Evolutionary conservation across 1,140 invertebrate species (phyloP).

Genomic region (Drosophila setifemur): DNA sequence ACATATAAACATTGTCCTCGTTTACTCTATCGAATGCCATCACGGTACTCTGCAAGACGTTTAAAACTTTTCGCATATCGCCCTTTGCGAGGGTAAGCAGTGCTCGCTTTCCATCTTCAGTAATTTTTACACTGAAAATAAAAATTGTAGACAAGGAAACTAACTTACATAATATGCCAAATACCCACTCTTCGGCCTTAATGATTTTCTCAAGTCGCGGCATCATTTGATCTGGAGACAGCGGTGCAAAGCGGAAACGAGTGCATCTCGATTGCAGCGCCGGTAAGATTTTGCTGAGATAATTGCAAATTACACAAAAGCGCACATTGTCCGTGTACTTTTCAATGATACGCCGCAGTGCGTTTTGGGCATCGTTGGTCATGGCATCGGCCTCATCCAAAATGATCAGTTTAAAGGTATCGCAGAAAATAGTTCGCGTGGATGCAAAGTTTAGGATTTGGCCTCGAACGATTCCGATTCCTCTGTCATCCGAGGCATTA

Average conservation of each 20-base stretch:
- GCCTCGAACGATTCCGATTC: slow-evolving; percentile 97
- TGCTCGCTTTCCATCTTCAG: slow-evolving; percentile 95
- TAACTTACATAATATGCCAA: not conserved
- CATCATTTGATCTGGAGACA: slow-evolving; percentile 93
- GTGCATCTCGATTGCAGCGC: slow-evolving; percentile 99
- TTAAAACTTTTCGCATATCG: slow-evolving; percentile 99
- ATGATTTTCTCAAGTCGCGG: slow-evolving; percentile 95
- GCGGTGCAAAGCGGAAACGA: slow-evolving; percentile 97
- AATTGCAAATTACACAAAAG: slow-evolving; percentile 99
- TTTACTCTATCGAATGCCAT: slow-evolving; percentile 93
- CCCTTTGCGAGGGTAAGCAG: slow-evolving; percentile 94
- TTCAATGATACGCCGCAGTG: slow-evolving; percentile 98
- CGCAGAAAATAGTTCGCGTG: slow-evolving; percentile 97
- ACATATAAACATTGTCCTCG: slow-evolving; percentile 97
- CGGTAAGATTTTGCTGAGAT: slow-evolving; percentile 98
- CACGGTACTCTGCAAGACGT: slow-evolving; percentile 96
- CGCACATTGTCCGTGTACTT: slow-evolving; percentile 99
- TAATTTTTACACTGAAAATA: slow-evolving; percentile 89
- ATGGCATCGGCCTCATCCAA: slow-evolving; percentile 99
- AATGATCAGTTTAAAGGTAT: slow-evolving; percentile 97
- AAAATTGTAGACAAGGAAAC: not conserved
- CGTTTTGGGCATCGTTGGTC: slow-evolving; percentile 99
- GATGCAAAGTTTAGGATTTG: slow-evolving; percentile 99
- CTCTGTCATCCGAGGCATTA: slow-evolving; percentile 99
- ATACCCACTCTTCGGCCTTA: slow-evolving; percentile 90